phyloP scores from a whole-genome alignment of 1,140 invertebrate species.

The Cydia amplana region DNA sequence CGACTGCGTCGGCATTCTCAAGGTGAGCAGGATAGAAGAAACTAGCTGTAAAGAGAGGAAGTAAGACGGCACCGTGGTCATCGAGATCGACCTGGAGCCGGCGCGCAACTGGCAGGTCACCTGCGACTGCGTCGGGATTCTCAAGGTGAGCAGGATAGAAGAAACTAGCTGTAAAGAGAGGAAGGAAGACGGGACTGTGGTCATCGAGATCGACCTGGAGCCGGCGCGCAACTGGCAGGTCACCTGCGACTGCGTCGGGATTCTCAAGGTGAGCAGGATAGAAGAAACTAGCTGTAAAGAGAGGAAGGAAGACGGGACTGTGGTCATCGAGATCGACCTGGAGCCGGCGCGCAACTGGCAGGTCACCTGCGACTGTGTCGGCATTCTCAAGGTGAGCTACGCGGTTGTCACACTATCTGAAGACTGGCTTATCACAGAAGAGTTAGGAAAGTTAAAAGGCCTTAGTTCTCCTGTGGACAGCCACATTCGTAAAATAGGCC shows the following conservation, averaged over 20 bases:
- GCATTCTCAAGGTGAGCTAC: conserved; percentile 82
- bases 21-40: conserved; percentile 91
- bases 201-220: conserved; percentile 92
- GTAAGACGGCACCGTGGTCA: conserved; percentile 95
- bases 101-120: conserved; percentile 94
- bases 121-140: conserved; percentile 91
- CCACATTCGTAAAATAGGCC: no score
- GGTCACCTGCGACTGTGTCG: conserved; percentile 92
- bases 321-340: conserved; percentile 95
- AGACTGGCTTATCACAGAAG: no score
- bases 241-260: conserved; percentile 92
- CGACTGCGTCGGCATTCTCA: conserved; percentile 90
- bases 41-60: conserved; percentile 74
- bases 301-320: conserved; percentile 93
- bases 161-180: conserved; percentile 43
- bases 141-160: conserved; percentile 71
- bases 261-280: conserved; percentile 79
- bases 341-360: conserved; percentile 94
- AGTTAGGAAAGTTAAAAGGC: no score
- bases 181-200: conserved; percentile 94
- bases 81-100: conserved; percentile 94
- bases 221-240: conserved; percentile 94
- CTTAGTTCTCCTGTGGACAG: no score
- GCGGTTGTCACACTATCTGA: no score
- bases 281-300: conserved; percentile 89